phyloP scores from a whole-genome alignment of 2,888 invertebrate genomes.

The Axea sp. region DNA sequence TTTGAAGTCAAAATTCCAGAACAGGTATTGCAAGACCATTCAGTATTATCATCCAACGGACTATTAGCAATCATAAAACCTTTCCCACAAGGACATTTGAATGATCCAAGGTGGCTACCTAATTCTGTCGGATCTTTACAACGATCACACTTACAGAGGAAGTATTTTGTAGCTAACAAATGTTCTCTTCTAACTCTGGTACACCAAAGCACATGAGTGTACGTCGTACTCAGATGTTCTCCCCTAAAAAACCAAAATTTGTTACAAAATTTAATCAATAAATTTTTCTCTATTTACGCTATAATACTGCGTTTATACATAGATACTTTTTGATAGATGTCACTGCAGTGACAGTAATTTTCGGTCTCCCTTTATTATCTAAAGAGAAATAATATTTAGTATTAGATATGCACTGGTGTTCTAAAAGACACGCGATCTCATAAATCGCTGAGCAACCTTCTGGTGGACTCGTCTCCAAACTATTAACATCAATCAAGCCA shows the following conservation, averaged over 20 bases:
- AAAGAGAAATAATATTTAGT: constrained; percentile 87
- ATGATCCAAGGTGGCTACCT: constrained; percentile 86
- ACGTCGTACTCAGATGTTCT: constrained; percentile 89
- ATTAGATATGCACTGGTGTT: constrained; percentile 91
- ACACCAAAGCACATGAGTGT: constrained; percentile 93
- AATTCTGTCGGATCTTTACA: constrained; percentile 91
- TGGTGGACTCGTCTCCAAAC: constrained; percentile 87
- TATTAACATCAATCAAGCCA: constrained; percentile 91
- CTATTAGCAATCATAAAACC: constrained; percentile 86
- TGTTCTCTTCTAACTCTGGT: constrained; percentile 90
- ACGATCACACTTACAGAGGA: constrained; percentile 86
- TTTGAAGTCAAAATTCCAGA: constrained; percentile 83
- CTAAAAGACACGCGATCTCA: constrained; percentile 88
- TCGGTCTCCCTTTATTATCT: constrained; percentile 82
- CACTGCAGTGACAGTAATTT: constrained; percentile 85
- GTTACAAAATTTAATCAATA: no score
- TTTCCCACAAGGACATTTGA: constrained; percentile 84
- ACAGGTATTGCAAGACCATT: constrained; percentile 89
- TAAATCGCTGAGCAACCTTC: constrained; percentile 86
- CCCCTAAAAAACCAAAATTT: constrained; percentile 82
- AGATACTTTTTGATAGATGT: constrained; percentile 82
- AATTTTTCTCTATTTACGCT: no score
- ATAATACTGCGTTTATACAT: no score
- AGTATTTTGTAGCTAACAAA: constrained; percentile 88
- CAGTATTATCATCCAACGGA: constrained; percentile 85